Conservation (phyloP, 2,113 vertebrate species). For the Odontesthes bonariensis region DNA sequence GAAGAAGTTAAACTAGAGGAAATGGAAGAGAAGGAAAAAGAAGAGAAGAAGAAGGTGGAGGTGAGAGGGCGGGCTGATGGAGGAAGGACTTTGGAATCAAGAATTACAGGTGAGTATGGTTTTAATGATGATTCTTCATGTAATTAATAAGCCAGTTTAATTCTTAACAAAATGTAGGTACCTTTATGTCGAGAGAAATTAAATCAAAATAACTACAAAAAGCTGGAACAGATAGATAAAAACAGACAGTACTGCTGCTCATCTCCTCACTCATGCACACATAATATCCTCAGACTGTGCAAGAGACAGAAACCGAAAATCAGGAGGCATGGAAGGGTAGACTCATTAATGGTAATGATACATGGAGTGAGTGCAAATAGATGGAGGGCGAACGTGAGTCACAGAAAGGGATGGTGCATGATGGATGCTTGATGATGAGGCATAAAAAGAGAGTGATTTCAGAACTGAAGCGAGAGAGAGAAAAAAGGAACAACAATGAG, state of each 20-base stretch:
- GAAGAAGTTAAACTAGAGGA: conserved; percentile 51
- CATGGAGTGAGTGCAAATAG: conserved; percentile 26
- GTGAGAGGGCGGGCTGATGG: conserved; percentile 85
- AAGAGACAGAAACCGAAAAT: conserved; percentile 21
- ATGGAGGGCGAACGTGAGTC: conserved; percentile 55
- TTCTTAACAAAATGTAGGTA: background rate
- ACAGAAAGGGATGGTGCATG: conserved; percentile 41
- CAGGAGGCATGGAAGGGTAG: conserved; percentile 22
- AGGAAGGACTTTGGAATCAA: conserved; percentile 76
- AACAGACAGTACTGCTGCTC: conserved; percentile 15
- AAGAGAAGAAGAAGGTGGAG: conserved; percentile 57
- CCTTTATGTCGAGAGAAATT: background rate
- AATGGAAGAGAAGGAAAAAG: conserved; percentile 52
- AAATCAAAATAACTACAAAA: background rate
- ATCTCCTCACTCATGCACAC: conserved; percentile 38
- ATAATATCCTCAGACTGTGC: conserved; percentile 16
- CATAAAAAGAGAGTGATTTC: conserved; percentile 41
- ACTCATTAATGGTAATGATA: conserved; percentile 43
- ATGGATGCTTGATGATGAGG: conserved; percentile 38
- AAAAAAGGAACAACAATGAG: conserved; percentile 14
- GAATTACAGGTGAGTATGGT: conserved; percentile 78
- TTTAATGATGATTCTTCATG: background rate
- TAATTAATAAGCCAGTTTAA: background rate
- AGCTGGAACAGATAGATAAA: conserved; percentile 24
- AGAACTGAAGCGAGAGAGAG: conserved; percentile 4